A percentile compares a stretch with the other conserved stretches of the same genome.
phyloP scores from a whole-genome alignment of 2,113 vertebrate genomes.

The Bothrops jararaca region DNA sequence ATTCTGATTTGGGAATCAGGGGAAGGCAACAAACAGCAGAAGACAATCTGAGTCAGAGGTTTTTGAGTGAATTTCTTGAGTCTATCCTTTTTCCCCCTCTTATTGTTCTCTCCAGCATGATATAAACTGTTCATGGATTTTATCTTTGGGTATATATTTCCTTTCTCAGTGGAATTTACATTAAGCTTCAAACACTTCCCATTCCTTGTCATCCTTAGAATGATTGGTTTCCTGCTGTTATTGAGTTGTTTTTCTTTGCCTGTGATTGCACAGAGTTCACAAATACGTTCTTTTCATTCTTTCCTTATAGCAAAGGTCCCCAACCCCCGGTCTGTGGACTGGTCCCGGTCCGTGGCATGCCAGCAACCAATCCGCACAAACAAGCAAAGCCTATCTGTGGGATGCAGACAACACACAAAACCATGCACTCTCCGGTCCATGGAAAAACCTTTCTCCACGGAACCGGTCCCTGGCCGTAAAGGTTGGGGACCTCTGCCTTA shows the following conservation, averaged over 20 bases:
- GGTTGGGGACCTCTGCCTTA: not conserved
- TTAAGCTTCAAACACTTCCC: not conserved
- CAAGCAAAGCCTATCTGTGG: no score
- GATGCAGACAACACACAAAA: no score
- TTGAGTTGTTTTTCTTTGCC: not conserved
- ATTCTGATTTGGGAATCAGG: not conserved
- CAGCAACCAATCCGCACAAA: no score
- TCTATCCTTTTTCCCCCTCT: not conserved
- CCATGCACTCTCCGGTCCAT: no score
- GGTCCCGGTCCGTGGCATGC: no score
- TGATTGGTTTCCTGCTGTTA: not conserved
- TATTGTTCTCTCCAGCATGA: not conserved
- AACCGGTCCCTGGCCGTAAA: no score
- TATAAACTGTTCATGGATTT: not conserved
- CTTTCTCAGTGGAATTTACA: not conserved
- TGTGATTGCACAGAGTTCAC: not conserved
- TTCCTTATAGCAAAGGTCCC: not conserved
- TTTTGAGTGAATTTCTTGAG: not conserved
- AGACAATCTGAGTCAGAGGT: not conserved
- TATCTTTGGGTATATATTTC: not conserved
- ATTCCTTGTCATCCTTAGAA: not conserved
- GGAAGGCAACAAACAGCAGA: not conserved
- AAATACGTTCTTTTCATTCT: not conserved
- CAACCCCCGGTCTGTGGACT: no score
- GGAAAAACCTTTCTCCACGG: no score